Evolutionary conservation across 2,888 invertebrate species (phyloP).

Genomic region (Cactoblastis cactorum): DNA sequence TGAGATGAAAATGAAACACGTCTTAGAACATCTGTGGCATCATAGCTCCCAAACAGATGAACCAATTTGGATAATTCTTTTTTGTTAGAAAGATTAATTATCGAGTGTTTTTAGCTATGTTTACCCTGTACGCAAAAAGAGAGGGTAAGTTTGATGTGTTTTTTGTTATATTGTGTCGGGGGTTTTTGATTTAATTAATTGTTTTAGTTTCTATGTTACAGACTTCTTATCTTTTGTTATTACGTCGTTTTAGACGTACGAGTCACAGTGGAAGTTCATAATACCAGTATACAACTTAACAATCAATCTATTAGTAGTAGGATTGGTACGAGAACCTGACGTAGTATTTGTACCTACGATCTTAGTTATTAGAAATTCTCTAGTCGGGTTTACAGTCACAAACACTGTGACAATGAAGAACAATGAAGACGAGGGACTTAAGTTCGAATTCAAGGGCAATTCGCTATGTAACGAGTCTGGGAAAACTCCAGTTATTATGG

Average conservation of each 20-base stretch:
- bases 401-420: conserved; percentile 71
- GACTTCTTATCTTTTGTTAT: neutral
- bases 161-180: no score
- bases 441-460: conserved; percentile 74
- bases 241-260: conserved; percentile 58
- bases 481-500: conserved; percentile 67
- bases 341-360: conserved; percentile 80
- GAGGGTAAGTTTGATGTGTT: no score
- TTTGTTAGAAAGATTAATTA: no score
- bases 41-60: no score
- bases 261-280: conserved; percentile 83
- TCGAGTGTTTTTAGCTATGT: no score
- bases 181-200: no score
- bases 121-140: no score
- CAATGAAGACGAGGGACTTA: conserved; percentile 70
- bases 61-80: no score
- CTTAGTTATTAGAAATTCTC: conserved; percentile 79
- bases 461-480: conserved; percentile 77
- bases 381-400: conserved; percentile 75
- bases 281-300: conserved; percentile 78
- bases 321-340: conserved; percentile 81
- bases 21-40: no score
- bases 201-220: no score
- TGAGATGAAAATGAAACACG: no score
- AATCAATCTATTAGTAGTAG: conserved; percentile 81